Conservation (phyloP, 2,113 vertebrate species). For the Lasiurus cinereus region DNA sequence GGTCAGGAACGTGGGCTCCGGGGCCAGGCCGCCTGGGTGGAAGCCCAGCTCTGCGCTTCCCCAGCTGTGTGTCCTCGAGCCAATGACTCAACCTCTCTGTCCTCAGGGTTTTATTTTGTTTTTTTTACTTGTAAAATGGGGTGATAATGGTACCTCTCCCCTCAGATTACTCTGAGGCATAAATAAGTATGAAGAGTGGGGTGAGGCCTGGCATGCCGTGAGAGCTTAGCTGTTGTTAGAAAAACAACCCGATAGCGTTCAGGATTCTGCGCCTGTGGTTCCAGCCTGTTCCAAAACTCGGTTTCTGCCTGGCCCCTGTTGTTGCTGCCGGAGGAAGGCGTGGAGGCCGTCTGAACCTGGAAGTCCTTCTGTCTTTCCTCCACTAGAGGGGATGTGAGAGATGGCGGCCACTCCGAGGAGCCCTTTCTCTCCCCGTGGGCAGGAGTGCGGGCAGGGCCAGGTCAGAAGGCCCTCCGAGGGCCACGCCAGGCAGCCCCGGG, state of each 20-base stretch:
- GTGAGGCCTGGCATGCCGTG: neutral
- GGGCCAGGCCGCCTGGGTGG: neutral
- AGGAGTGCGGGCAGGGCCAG: no score
- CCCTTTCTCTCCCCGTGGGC: neutral
- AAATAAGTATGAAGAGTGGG: neutral
- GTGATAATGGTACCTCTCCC: neutral
- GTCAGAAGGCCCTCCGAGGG: neutral
- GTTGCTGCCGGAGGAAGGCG: neutral
- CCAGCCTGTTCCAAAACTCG: neutral
- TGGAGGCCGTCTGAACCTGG: neutral
- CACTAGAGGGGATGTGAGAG: neutral
- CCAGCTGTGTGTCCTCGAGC: neutral
- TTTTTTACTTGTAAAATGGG: neutral
- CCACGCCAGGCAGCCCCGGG: rapidly evolving
- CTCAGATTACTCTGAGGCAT: neutral
- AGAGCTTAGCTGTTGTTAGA: neutral
- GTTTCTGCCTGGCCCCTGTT: neutral
- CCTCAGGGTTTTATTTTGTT: conserved; percentile 36
- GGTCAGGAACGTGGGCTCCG: neutral
- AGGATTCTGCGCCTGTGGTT: neutral
- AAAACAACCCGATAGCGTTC: neutral
- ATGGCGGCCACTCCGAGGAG: neutral
- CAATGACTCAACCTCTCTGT: conserved; percentile 27
- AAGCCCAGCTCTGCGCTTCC: neutral
- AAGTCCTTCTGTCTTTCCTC: neutral